Evolutionary conservation across 2,113 vertebrate genomes (phyloP).

Genomic region (Calyptommatus sinebrachiatus): DNA sequence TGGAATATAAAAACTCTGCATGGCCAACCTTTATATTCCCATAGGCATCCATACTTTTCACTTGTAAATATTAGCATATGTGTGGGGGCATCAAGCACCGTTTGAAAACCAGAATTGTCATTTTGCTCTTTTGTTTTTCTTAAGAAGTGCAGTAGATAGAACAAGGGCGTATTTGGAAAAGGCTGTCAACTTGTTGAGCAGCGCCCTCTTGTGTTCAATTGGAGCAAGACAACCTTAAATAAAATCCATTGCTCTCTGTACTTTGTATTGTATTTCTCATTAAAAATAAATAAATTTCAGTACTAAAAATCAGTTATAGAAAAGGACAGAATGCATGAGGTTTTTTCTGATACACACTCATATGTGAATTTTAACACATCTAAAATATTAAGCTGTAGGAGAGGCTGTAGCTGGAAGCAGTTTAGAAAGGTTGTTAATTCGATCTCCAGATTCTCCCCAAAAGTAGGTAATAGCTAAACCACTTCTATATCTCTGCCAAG

Average conservation of each 20-base stretch:
- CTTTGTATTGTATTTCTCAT: neutral
- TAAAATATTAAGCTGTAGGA: no score
- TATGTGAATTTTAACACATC: no score
- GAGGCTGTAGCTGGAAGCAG: no score
- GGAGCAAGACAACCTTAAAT: neutral
- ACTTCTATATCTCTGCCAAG: no score
- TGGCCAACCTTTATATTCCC: no score
- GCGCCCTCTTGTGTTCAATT: slow-evolving; percentile 18
- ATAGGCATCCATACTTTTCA: no score
- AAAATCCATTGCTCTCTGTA: neutral
- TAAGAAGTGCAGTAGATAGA: neutral
- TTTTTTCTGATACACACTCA: neutral
- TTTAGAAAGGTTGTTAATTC: no score
- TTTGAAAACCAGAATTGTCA: neutral
- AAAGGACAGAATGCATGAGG: neutral
- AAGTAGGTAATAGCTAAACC: no score
- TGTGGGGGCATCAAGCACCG: neutral
- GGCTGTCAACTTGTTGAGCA: neutral
- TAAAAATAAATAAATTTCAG: neutral
- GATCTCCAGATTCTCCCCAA: no score
- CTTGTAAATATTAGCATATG: no score
- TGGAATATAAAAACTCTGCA: no score
- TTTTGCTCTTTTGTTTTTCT: neutral
- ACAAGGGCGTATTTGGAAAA: neutral
- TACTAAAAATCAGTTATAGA: neutral